Conservation (phyloP, 2,797 vertebrate species). For the Anguilla obscura region DNA sequence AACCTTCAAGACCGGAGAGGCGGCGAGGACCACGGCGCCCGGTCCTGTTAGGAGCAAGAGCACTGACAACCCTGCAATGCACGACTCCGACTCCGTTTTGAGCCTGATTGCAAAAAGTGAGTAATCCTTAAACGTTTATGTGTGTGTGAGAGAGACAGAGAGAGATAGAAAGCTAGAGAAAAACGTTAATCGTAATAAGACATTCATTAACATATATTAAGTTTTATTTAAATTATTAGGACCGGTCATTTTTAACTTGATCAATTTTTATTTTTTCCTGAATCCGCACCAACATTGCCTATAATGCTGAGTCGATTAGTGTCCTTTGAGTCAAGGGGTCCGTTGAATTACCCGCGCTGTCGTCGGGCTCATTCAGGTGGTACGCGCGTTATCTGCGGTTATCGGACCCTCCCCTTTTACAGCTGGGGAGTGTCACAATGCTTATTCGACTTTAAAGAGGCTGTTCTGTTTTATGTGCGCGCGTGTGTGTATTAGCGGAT, state of each 20-base stretch:
- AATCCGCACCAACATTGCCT: neutral
- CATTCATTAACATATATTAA: neutral
- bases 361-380: conserved; percentile 29
- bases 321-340: neutral
- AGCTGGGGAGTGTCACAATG: conserved; percentile 70
- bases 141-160: neutral
- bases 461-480: conserved; percentile 71
- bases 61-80: conserved; percentile 49
- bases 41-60: neutral
- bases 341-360: conserved; percentile 37
- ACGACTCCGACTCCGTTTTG: conserved; percentile 69
- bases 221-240: neutral
- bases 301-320: neutral
- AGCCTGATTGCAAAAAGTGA: conserved; percentile 79
- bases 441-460: conserved; percentile 75
- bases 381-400: conserved; percentile 53
- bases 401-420: conserved; percentile 69
- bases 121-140: conserved; percentile 38
- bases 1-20: conserved; percentile 57
- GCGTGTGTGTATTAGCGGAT: conserved; percentile 75
- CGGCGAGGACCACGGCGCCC: conserved; percentile 32
- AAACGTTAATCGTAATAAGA: neutral
- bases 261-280: neutral
- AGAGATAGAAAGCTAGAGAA: too few relatives aligned
- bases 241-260: neutral